A percentile compares a stretch with the other conserved stretches of the same genome.
Evolutionary conservation across 2,888 invertebrate species (phyloP).

Genomic region (Lydus trimaculatus): DNA sequence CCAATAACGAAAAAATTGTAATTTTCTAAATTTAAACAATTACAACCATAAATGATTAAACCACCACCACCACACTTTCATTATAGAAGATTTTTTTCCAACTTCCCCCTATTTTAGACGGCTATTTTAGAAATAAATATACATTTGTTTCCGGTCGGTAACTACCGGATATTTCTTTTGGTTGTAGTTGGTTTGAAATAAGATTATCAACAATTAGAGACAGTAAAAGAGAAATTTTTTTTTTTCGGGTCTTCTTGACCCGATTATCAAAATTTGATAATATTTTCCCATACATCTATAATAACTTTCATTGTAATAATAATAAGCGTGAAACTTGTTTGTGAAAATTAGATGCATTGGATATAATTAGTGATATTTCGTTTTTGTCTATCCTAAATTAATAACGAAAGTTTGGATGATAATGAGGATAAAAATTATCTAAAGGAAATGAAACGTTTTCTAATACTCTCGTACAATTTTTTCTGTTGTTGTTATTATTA

Average conservation of each 20-base stretch:
- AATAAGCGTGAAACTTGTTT: slow-evolving; percentile 18
- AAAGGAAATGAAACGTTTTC: background rate
- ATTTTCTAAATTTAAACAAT: too few relatives aligned
- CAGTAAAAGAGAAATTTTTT: background rate
- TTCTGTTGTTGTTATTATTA: too few relatives aligned
- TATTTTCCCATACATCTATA: slow-evolving; percentile 4
- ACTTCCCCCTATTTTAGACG: background rate
- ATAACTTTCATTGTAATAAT: slow-evolving; percentile 17
- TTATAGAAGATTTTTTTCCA: background rate
- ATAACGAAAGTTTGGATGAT: background rate
- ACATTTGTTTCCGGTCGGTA: background rate
- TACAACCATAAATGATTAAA: background rate
- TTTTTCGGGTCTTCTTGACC: slow-evolving; percentile 15
- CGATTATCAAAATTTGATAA: slow-evolving; percentile 16
- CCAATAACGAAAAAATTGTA: too few relatives aligned
- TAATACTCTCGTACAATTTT: background rate
- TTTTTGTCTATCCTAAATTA: background rate
- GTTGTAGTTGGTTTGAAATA: background rate
- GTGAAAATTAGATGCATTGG: slow-evolving; percentile 14
- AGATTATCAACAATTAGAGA: background rate
- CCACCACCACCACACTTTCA: background rate
- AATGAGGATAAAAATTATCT: background rate
- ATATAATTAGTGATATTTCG: background rate
- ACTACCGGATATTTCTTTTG: background rate
- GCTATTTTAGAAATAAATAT: background rate